phyloP scores from a whole-genome alignment of 2,888 invertebrate genomes.

The Nomada lathburiana region DNA sequence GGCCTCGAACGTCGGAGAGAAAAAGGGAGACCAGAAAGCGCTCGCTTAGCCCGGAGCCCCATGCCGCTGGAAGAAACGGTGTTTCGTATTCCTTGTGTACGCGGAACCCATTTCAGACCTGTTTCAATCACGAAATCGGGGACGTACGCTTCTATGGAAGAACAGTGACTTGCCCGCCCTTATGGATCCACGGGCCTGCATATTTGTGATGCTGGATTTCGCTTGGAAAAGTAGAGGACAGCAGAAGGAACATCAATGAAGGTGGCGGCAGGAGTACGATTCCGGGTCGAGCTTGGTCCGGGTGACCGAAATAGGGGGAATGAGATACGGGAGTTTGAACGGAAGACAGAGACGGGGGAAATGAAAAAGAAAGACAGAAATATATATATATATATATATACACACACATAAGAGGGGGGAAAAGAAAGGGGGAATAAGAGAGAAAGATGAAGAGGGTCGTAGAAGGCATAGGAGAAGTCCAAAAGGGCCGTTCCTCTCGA shows the following conservation, averaged over 20 bases:
- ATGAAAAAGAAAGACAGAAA: constrained; percentile 5
- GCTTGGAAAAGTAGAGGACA: neutral
- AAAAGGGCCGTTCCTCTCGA: constrained; percentile 53
- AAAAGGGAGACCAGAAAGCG: constrained; percentile 6
- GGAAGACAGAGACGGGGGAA: neutral
- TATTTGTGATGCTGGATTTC: neutral
- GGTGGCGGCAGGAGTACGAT: constrained; percentile 50
- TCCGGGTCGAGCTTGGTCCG: constrained; percentile 50
- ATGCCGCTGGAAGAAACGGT: constrained; percentile 22
- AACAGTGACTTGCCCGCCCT: neutral
- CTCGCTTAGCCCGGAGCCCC: constrained; percentile 29
- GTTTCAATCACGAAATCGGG: constrained; percentile 47
- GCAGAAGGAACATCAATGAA: constrained; percentile 51
- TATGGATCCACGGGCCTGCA: constrained; percentile 6
- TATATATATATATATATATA: neutral
- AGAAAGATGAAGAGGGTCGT: neutral
- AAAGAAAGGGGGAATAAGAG: neutral
- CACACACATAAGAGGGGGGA: too few species aligned
- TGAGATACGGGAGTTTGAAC: neutral
- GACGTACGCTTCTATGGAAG: constrained; percentile 7
- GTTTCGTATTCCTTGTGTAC: constrained; percentile 46
- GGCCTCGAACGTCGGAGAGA: constrained; percentile 2
- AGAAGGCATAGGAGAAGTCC: constrained; percentile 16
- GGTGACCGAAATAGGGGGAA: constrained; percentile 45
- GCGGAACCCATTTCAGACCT: constrained; percentile 28